Evolutionary conservation across 2,113 vertebrate genomes (phyloP), one percentile per base, ranked within the genome.

Genomic region (Podarcis muralis): DNA sequence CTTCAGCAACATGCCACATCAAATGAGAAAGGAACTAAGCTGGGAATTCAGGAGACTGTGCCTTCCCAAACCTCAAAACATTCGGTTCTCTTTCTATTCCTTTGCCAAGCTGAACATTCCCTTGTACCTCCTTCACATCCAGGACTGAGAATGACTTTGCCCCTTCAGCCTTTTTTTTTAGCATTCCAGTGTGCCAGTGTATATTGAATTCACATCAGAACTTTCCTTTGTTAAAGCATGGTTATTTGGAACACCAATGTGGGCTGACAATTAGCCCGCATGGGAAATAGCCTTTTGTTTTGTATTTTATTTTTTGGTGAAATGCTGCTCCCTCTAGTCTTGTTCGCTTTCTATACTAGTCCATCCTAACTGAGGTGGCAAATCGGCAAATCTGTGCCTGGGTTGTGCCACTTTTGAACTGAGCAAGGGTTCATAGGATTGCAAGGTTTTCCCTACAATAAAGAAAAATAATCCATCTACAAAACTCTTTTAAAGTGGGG

Each of bases 141-240:
- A 74, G 27, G 27, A 4, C 65, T 0, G 0, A 40, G 74, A 71
- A 83, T 37, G 32, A 72, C 18, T 59, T 79, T 30, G 65, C 79
- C 35, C 37, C 22, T 40, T 82, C 6, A 66, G 74, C 35, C 59
- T 43, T 83, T 90, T 89, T 53, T 69, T 77, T 8, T 25, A 3
- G 18, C 25, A 88, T 88, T 68, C n/a, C n/a, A 78, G 22, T 59
- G n/a, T 66, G 62, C 81, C 65, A 76, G 32, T 22, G 71, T 71
- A 43, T 15, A 71, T 18, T 40, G 4, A 57, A 68, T 71, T 81
- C 0, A 20, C 0, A 15, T 32, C 68, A 78, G 0, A 0, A 80
- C 23, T 37, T 78, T 92, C 88, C 68, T 71, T 93, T 92, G 71
- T 86, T 85, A 92, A 72, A 79, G 11, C 18, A 35, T 86, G 59